A percentile compares a stretch with the other conserved stretches of the same genome.
phyloP scores from a whole-genome alignment of 2,888 invertebrate genomes.

The Metalampra italica region DNA sequence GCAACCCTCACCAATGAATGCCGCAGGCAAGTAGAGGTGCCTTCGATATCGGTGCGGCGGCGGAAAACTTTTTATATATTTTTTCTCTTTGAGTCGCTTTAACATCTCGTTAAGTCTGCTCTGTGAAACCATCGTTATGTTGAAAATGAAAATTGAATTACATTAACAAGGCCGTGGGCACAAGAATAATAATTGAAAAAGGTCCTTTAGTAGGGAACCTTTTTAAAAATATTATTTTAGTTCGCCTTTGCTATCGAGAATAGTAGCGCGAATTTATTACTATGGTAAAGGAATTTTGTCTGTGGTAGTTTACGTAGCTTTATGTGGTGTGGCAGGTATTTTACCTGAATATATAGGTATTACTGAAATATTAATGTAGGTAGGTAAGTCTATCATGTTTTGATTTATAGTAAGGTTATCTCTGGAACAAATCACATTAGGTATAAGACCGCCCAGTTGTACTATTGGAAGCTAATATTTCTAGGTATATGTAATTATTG shows the following conservation, averaged over 20 bases:
- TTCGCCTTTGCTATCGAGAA: not conserved
- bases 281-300: not conserved
- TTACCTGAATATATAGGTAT: too few relatives aligned
- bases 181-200: constrained; percentile 24
- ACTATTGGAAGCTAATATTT: too few relatives aligned
- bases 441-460: too few relatives aligned
- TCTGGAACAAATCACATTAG: too few relatives aligned
- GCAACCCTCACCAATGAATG: not conserved
- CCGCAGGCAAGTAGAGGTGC: constrained; percentile 1
- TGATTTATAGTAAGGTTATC: too few relatives aligned
- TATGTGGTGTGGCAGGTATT: too few relatives aligned
- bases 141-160: constrained; percentile 30
- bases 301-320: too few relatives aligned
- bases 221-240: constrained; percentile 6
- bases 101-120: constrained; percentile 37
- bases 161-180: constrained; percentile 24
- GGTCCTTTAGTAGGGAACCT: not conserved
- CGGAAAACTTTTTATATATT: constrained; percentile 21
- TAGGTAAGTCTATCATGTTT: too few relatives aligned
- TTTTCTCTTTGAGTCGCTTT: constrained; percentile 33
- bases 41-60: constrained; percentile 22
- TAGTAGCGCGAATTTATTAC: not conserved
- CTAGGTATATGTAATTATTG: too few relatives aligned
- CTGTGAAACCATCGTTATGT: constrained; percentile 27
- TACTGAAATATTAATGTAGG: too few relatives aligned